Evolutionary conservation across 2,113 vertebrate genomes (phyloP).

Genomic region (Pituophis catenifer): DNA sequence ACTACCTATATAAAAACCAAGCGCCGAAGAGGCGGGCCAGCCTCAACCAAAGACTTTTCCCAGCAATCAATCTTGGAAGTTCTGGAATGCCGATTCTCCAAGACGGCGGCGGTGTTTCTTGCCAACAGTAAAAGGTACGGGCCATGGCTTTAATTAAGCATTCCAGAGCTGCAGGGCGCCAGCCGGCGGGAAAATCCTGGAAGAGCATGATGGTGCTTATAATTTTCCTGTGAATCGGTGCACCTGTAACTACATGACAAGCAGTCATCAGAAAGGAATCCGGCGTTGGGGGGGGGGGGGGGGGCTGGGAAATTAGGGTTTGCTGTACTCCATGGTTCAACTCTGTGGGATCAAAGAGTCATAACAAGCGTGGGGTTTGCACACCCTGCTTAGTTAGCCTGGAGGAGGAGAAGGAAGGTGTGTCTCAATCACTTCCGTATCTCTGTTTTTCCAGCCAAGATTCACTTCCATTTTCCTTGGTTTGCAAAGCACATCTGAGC

Average conservation of each 20-base stretch:
- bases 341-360: slow-evolving; percentile 35
- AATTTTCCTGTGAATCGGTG: slow-evolving; percentile 11
- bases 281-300: neutral
- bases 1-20: neutral
- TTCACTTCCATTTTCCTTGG: neutral
- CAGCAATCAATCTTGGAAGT: neutral
- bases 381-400: neutral
- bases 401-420: neutral
- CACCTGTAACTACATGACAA: slow-evolving; percentile 8
- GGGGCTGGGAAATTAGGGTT: accelerated
- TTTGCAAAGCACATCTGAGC: neutral
- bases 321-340: accelerated
- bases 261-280: slow-evolving; percentile 26
- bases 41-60: neutral
- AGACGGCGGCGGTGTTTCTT: neutral
- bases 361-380: neutral
- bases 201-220: slow-evolving; percentile 9
- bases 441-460: neutral
- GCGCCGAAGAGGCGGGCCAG: neutral
- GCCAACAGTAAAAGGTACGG: neutral
- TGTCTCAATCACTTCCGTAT: neutral
- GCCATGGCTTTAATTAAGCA: slow-evolving; percentile 9
- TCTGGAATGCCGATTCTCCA: neutral
- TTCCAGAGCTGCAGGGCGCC: neutral
- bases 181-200: neutral